These are phyloP conservation scores for Glaucidium brasilianum DNA, from an alignment of 2,113 vertebrate species.

Conservation along the genomic window DNA sequence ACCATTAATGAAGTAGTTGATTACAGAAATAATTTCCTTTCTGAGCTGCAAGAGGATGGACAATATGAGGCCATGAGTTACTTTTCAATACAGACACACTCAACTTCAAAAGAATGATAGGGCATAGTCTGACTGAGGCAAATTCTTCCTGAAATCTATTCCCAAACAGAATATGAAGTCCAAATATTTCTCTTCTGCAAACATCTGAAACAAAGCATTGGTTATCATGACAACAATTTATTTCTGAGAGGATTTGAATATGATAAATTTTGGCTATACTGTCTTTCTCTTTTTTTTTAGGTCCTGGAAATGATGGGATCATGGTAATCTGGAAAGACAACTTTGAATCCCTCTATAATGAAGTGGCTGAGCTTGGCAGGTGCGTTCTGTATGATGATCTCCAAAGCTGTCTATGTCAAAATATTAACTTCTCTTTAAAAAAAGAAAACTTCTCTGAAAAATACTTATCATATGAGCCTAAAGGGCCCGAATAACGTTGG, in stretches of 20 bases:
- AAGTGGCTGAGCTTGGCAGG: slow-evolving; percentile 96
- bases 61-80: not conserved
- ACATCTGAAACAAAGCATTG: not conserved
- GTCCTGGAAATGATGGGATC: slow-evolving; percentile 88
- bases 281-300: slow-evolving; percentile 54
- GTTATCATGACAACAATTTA: not conserved
- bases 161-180: not conserved
- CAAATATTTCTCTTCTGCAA: not conserved
- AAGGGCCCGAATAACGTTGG: not conserved
- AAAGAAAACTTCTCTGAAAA: not conserved
- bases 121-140: not conserved
- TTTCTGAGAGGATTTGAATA: not conserved
- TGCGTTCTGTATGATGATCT: slow-evolving; percentile 27
- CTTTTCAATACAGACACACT: not conserved
- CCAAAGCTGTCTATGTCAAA: not conserved
- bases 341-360: slow-evolving; percentile 92
- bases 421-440: not conserved
- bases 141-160: not conserved
- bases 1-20: not conserved
- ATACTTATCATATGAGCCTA: not conserved
- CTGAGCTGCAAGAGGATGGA: not conserved
- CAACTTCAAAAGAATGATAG: not conserved
- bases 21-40: not conserved
- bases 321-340: slow-evolving; percentile 96
- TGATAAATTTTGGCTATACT: not conserved